Evolutionary conservation across 2,797 vertebrate genomes (phyloP).

Genomic region (Champsocephalus esox): DNA sequence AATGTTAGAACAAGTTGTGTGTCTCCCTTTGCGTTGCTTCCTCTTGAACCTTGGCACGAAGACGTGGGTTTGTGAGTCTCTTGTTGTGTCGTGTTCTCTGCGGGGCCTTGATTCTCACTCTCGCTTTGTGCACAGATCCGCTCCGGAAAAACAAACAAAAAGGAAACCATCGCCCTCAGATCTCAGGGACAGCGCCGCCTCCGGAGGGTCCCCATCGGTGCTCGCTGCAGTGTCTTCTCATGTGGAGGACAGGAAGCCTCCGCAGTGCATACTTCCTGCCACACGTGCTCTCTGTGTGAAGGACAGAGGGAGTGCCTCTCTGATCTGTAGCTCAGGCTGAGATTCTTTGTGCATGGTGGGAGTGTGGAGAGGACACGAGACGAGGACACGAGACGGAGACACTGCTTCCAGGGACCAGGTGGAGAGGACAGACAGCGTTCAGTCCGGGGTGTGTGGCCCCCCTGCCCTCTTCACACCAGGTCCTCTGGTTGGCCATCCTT

Average conservation of each 20-base stretch:
- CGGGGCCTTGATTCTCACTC: slow-evolving; percentile 74
- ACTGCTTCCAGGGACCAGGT: slow-evolving; percentile 52
- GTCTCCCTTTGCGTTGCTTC: slow-evolving; percentile 80
- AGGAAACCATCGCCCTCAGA: slow-evolving; percentile 49
- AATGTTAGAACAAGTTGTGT: slow-evolving; percentile 87
- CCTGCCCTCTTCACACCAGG: slow-evolving; percentile 85
- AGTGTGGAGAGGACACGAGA: slow-evolving; percentile 76
- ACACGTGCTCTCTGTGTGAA: slow-evolving; percentile 61
- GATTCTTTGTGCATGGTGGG: slow-evolving; percentile 83
- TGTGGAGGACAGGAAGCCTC: slow-evolving; percentile 52
- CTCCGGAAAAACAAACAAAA: slow-evolving; percentile 44
- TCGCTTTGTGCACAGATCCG: slow-evolving; percentile 85
- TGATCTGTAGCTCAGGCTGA: slow-evolving; percentile 82
- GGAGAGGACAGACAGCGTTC: slow-evolving; percentile 51
- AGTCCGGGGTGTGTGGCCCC: slow-evolving; percentile 43
- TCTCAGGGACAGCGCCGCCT: slow-evolving; percentile 43
- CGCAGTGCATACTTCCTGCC: slow-evolving; percentile 67
- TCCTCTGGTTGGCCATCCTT: slow-evolving; percentile 90
- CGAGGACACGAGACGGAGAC: slow-evolving; percentile 61
- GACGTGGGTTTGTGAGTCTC: slow-evolving; percentile 86
- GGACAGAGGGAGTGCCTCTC: slow-evolving; percentile 68
- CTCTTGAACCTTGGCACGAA: slow-evolving; percentile 94
- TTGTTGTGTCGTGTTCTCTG: slow-evolving; percentile 73
- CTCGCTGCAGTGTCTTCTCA: slow-evolving; percentile 67
- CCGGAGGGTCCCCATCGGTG: slow-evolving; percentile 73